Evolutionary conservation across 2,113 vertebrate species (phyloP), one percentile per base, ranked within the genome.

Genomic region (Ictalurus punctatus): DNA sequence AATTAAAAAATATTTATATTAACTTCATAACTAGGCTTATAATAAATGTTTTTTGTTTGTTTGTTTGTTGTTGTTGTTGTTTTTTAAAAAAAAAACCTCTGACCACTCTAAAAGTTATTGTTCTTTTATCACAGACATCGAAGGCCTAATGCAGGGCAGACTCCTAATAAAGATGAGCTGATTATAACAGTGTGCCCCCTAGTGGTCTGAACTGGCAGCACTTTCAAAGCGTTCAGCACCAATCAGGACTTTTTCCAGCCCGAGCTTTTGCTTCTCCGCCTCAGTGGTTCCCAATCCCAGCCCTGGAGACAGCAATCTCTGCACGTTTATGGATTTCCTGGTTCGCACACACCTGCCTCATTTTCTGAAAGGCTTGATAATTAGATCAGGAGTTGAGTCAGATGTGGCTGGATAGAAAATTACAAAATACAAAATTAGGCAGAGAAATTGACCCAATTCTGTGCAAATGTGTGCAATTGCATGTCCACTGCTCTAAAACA

Each of bases 111-210:
- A 69, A 25, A 59, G 40, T 7, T 8, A 30, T 6, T 80, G 21
- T 34, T 63, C 13, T 79, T 40, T 27, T 40, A 81, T 23, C 10
- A 34, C 40, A 25, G 19, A 37, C 59, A 87, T 56, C 8, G 21
- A 34, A 6, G 17, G 25, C 21, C 30, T 27, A 40, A 10, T 25
- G 61, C 16, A 40, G 63, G 61, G 37, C 61, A 71, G 82, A 58
- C 63, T 58, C 48, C 25, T 71, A 12, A 81, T 30, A 44, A 56
- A 63, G 56, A 54, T 17, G 69, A 37, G 61, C 44, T 67, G 73
- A 80, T 54, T 85, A 65, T 65, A 13, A 59, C 61, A 56, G 59
- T 89, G 54, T 90, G 91, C 92, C 91, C 90, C 90, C 93, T 90
- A 89, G 92, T 88, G 93, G 92, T 86, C 54, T 21, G 4, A 54